These are phyloP conservation scores for Hiodon alosoides DNA, from an alignment of 2,113 vertebrate species.

Conservation along the genomic window DNA sequence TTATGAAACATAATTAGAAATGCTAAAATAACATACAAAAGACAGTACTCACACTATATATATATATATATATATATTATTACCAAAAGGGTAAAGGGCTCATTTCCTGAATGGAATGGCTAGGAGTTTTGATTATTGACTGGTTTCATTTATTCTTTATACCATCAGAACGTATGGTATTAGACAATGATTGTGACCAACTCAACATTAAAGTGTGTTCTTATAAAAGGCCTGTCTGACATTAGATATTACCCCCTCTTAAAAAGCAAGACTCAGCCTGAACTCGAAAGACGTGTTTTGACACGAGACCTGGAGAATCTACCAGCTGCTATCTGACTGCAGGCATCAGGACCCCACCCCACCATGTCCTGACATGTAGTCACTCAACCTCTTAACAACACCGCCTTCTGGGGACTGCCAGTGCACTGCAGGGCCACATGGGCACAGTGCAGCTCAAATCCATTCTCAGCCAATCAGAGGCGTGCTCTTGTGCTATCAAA, in stretches of 20 bases:
- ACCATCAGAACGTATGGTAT: too few relatives aligned
- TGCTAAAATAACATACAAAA: too few relatives aligned
- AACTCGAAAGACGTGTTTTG: slow-evolving; percentile 39
- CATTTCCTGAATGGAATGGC: too few relatives aligned
- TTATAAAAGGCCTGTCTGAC: background rate
- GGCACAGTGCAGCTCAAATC: too few relatives aligned
- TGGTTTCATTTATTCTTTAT: too few relatives aligned
- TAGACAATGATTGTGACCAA: background rate
- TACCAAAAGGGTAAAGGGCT: too few relatives aligned
- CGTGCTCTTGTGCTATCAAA: too few relatives aligned
- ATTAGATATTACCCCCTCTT: slow-evolving; percentile 21
- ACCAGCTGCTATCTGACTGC: slow-evolving; percentile 42
- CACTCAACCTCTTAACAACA: slow-evolving; percentile 6
- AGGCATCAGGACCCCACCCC: slow-evolving; percentile 50
- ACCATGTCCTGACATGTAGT: slow-evolving; percentile 35
- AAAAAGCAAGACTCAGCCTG: slow-evolving; percentile 46
- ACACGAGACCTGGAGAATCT: slow-evolving; percentile 54
- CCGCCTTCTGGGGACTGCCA: background rate
- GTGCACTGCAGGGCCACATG: slow-evolving; percentile 14
- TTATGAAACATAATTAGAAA: too few relatives aligned
- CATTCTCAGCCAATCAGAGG: too few relatives aligned
- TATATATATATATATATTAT: too few relatives aligned
- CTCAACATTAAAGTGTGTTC: background rate
- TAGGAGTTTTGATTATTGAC: too few relatives aligned
- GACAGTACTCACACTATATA: too few relatives aligned